A percentile compares a stretch with the other conserved stretches of the same genome.
Conservation (phyloP, 92 coral and sea anemone genomes). For the Epizoanthus illoricatus region DNA sequence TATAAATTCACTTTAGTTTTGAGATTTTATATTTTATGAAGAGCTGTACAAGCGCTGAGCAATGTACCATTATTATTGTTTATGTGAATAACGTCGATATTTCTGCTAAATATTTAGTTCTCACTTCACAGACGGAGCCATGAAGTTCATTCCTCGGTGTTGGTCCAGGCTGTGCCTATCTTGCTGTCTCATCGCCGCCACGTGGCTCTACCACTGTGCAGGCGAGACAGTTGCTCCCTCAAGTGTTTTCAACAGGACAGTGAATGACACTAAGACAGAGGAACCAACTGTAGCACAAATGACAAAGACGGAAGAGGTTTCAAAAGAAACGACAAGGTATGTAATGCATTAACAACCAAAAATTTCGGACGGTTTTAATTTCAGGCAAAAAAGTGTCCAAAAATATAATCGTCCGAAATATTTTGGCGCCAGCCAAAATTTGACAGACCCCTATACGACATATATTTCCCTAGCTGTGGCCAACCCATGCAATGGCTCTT, state of each 20-base stretch:
- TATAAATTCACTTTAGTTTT: no score
- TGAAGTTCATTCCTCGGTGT: constrained; percentile 7
- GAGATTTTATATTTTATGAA: no score
- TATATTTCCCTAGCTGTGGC: no score
- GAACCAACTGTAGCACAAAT: neutral
- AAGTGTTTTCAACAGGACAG: neutral
- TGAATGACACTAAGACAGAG: constrained; percentile 6
- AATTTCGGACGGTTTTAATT: no score
- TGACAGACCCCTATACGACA: no score
- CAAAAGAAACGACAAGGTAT: neutral
- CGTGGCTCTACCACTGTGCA: neutral
- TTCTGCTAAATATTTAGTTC: neutral
- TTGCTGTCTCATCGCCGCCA: neutral
- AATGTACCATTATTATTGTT: no score
- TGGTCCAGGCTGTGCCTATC: neutral
- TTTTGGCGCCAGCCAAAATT: no score
- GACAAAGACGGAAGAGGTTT: neutral
- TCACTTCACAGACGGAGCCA: constrained; percentile 12
- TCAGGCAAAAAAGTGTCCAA: neutral
- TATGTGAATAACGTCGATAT: no score
- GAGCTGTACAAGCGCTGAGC: no score
- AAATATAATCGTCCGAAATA: no score
- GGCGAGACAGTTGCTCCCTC: neutral
- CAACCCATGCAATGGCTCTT: no score
- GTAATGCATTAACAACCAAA: neutral